A percentile compares a stretch with the other conserved stretches of the same genome.
Evolutionary conservation across 2,113 vertebrate genomes (phyloP).

Genomic region (Tautogolabrus adspersus): DNA sequence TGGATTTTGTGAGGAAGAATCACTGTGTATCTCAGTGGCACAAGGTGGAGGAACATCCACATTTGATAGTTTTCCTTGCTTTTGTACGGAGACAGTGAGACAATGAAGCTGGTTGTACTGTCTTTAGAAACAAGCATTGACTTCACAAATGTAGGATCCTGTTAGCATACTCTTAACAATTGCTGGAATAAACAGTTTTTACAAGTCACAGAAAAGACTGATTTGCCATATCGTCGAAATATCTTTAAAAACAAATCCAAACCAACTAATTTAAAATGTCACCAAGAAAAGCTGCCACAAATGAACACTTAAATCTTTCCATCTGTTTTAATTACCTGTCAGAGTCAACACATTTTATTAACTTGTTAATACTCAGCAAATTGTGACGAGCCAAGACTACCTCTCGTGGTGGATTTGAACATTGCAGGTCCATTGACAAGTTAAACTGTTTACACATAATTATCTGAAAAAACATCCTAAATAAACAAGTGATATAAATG

Average conservation of each 20-base stretch:
- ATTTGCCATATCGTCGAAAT: conserved; percentile 2
- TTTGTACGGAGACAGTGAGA: conserved; percentile 48
- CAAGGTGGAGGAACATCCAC: conserved; percentile 75
- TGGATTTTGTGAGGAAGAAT: conserved; percentile 69
- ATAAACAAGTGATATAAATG: not conserved
- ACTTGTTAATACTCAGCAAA: not conserved
- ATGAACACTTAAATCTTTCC: not conserved
- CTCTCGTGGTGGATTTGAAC: conserved; percentile 48
- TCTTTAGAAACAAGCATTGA: conserved; percentile 56
- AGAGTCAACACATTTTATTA: conserved; percentile 17
- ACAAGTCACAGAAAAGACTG: conserved; percentile 23
- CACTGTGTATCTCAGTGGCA: conserved; percentile 63
- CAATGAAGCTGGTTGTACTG: conserved; percentile 41
- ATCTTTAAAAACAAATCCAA: not conserved
- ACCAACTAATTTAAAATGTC: not conserved
- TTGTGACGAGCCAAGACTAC: conserved; percentile 40
- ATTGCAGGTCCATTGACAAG: conserved; percentile 22
- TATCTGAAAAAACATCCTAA: conserved; percentile 1
- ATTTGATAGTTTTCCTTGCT: conserved; percentile 61
- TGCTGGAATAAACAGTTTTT: conserved; percentile 47
- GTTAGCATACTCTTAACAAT: conserved; percentile 46
- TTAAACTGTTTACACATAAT: not conserved
- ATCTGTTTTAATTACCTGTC: conserved; percentile 10
- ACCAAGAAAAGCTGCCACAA: not conserved
- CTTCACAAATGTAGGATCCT: conserved; percentile 54